Evolutionary conservation across 1,140 invertebrate genomes (phyloP).

Genomic region (Sycobia sp.): DNA sequence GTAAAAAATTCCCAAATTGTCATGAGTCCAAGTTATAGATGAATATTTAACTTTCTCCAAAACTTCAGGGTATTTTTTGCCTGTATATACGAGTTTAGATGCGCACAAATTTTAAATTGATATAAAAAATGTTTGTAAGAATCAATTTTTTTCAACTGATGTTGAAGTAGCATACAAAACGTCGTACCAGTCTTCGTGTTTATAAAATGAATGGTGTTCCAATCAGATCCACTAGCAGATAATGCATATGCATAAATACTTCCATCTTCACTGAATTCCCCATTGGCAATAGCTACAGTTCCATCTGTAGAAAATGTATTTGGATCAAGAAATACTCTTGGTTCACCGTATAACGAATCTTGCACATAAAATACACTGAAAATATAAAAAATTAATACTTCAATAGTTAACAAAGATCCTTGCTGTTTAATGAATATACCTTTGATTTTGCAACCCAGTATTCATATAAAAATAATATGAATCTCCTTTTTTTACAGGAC

Average conservation of each 20-base stretch:
- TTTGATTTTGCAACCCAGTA: constrained; percentile 95
- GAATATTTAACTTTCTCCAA: constrained; percentile 93
- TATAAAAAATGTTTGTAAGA: background rate
- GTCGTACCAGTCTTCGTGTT: constrained; percentile 73
- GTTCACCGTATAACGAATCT: constrained; percentile 78
- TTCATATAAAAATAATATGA: constrained; percentile 95
- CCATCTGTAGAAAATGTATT: constrained; percentile 93
- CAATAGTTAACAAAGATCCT: no score
- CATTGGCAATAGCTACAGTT: constrained; percentile 81
- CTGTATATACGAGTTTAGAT: constrained; percentile 53
- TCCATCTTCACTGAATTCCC: constrained; percentile 90
- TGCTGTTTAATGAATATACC: constrained; percentile 61
- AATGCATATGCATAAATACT: constrained; percentile 88
- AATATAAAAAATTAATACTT: constrained; percentile 29
- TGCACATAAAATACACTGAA: constrained; percentile 91
- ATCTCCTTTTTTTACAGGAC: constrained; percentile 80
- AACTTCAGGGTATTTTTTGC: constrained; percentile 86
- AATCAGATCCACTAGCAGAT: constrained; percentile 92
- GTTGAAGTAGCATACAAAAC: constrained; percentile 3
- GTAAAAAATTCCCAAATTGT: constrained; percentile 95
- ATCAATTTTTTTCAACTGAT: constrained; percentile 3
- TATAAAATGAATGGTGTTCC: constrained; percentile 88
- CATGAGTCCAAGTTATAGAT: constrained; percentile 90
- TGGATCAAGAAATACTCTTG: constrained; percentile 92
- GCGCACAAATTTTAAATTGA: background rate